A percentile compares a stretch with the other conserved stretches of the same genome.
phyloP scores from a whole-genome alignment of 2,113 vertebrate species.

The Engraulis encrasicolus region DNA sequence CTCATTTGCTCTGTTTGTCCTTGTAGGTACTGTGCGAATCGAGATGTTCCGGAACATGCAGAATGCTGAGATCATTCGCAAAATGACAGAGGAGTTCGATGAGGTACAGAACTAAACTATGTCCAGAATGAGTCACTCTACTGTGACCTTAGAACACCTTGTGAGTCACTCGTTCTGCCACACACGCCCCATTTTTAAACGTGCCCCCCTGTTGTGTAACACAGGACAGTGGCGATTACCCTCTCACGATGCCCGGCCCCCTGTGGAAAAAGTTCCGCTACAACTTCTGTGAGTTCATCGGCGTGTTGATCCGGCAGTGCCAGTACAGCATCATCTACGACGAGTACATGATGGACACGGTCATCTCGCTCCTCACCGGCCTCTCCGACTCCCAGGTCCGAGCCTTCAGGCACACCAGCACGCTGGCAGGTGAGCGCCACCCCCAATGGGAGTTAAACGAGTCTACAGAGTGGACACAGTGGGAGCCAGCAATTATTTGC shows the following conservation, averaged over 20 bases:
- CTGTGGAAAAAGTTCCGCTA: constrained; percentile 99
- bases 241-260: constrained; percentile 96
- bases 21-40: constrained; percentile 92
- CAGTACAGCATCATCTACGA: constrained; percentile 99
- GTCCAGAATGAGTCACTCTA: too few species aligned
- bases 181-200: not conserved
- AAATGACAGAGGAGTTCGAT: constrained; percentile 99
- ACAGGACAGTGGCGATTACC: constrained; percentile 98
- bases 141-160: not conserved
- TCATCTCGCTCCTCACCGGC: constrained; percentile 97
- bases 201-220: too few species aligned
- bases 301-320: constrained; percentile 93
- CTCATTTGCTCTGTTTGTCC: too few species aligned
- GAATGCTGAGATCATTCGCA: constrained; percentile 98
- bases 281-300: constrained; percentile 99
- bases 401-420: constrained; percentile 98
- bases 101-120: too few species aligned
- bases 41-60: constrained; percentile 99
- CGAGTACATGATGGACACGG: constrained; percentile 99
- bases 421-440: constrained; percentile 84
- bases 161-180: not conserved
- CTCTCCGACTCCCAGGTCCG: constrained; percentile 98
- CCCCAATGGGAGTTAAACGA: not conserved
- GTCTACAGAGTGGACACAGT: not conserved
- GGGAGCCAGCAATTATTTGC: not conserved